phyloP scores from a whole-genome alignment of 1,140 invertebrate species.

The Drosophila saltans region DNA sequence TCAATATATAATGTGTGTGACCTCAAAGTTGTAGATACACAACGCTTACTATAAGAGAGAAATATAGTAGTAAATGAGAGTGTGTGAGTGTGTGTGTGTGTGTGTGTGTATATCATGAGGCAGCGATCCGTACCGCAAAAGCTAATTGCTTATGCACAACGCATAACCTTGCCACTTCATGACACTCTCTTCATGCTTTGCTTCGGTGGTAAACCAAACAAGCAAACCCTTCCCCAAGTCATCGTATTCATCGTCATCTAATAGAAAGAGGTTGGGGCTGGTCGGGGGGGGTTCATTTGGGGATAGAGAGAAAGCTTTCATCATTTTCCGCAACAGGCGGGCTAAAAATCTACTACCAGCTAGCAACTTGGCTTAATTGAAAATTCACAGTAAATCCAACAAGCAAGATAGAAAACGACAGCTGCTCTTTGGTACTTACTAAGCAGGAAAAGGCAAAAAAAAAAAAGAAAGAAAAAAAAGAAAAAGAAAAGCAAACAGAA shows the following conservation, averaged over 20 bases:
- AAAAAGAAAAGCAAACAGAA: slow-evolving; percentile 32
- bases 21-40: slow-evolving; percentile 34
- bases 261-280: background rate
- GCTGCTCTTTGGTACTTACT: slow-evolving; percentile 55
- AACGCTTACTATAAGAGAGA: background rate
- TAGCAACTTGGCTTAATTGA: slow-evolving; percentile 68
- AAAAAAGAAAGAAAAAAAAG: background rate
- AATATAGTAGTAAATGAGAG: too few relatives aligned
- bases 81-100: too few relatives aligned
- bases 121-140: slow-evolving; percentile 55
- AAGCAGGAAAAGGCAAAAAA: slow-evolving; percentile 41
- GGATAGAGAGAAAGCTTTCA: slow-evolving; percentile 47
- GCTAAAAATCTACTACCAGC: background rate
- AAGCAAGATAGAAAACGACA: slow-evolving; percentile 62
- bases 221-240: slow-evolving; percentile 28
- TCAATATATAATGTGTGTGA: slow-evolving; percentile 25
- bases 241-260: background rate
- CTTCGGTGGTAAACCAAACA: background rate
- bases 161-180: slow-evolving; percentile 77
- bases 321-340: slow-evolving; percentile 27
- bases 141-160: slow-evolving; percentile 78
- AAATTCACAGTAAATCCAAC: slow-evolving; percentile 72
- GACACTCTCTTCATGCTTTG: slow-evolving; percentile 58
- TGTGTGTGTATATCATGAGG: too few relatives aligned
- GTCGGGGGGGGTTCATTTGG: background rate